Conservation (phyloP, 2,797 vertebrate genomes). For the Catamblyrhynchus diadema region DNA sequence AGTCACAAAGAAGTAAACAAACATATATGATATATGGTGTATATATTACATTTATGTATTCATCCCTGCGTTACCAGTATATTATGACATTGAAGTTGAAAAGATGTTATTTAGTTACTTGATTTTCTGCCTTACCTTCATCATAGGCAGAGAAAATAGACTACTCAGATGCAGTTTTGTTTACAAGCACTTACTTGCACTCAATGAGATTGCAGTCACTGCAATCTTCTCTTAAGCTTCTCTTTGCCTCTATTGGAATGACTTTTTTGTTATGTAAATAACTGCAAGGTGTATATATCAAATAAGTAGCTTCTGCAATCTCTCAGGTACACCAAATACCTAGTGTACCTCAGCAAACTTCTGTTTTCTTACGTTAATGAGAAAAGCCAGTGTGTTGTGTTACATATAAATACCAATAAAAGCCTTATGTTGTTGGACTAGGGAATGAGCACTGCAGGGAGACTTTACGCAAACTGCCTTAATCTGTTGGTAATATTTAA, state of each 20-base stretch:
- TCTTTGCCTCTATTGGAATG: not conserved
- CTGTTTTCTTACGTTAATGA: not conserved
- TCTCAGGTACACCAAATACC: not conserved
- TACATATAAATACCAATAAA: not conserved
- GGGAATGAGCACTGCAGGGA: not conserved
- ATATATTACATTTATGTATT: not conserved
- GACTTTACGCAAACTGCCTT: not conserved
- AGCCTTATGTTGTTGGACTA: not conserved
- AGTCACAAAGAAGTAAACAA: not conserved
- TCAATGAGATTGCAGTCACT: not conserved
- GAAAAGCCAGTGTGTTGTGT: not conserved
- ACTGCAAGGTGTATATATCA: not conserved
- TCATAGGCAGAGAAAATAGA: conserved; percentile 15
- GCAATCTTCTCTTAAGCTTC: not conserved
- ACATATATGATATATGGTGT: not conserved
- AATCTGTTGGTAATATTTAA: not conserved
- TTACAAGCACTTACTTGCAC: not conserved
- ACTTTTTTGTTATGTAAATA: conserved; percentile 25
- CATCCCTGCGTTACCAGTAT: not conserved
- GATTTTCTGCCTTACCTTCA: not conserved
- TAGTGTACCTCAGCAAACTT: not conserved
- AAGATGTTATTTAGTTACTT: not conserved
- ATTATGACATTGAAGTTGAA: not conserved
- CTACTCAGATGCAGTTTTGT: not conserved
- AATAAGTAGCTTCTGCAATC: conserved; percentile 7